Base-by-base conservation (phyloP, 2,888 invertebrate species). In the Lasius fuliginosus region DNA sequence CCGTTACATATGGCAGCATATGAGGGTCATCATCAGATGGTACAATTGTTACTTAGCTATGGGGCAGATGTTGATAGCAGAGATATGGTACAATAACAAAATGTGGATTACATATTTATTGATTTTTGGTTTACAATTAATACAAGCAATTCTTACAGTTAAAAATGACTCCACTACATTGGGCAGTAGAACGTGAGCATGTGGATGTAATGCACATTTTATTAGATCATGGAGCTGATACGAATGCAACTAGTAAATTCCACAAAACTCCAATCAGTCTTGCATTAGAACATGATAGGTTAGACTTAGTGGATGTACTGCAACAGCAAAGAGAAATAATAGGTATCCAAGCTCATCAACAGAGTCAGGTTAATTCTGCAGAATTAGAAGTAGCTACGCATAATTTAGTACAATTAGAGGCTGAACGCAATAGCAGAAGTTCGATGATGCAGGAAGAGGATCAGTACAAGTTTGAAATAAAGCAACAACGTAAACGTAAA, bases 101-200 rank as follows among this genome's bases (percentile, higher is more conserved):
- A 79, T 42, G 49, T 58, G 5, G 67, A 23, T 77, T 67, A 23
- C 27, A 42, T 42, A 36, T 11, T 23, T 67, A 15, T 2, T 27
- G 1, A 12, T 0, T 46, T 62, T 62, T 42, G 4, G 4, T 15
- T 15, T n/a, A 15, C 6, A 30, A 8, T 15, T 42, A 46, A 86
- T 3, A 30, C 5, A 40, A 53, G 49, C 33, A 62, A 84, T 68
- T 18, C 69, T 89, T 95, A 67, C 92, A 98, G 98, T 95, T 98
- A 27, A 96, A 96, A 92, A 98, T 98, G 99, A 99, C 99, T 62
- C 98, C 99, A 58, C 96, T 99, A 83, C 99, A 99, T 95, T 99
- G 99, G 99, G 98, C 99, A 8, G 97, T 97, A 62, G 98, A 98
- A 95, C 97, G 97, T 92, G 97, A 97, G 0, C 97, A 98, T 95